These are phyloP conservation scores for Rhagonycha lutea DNA, from an alignment of 2,888 invertebrate species.

Conservation along the genomic window DNA sequence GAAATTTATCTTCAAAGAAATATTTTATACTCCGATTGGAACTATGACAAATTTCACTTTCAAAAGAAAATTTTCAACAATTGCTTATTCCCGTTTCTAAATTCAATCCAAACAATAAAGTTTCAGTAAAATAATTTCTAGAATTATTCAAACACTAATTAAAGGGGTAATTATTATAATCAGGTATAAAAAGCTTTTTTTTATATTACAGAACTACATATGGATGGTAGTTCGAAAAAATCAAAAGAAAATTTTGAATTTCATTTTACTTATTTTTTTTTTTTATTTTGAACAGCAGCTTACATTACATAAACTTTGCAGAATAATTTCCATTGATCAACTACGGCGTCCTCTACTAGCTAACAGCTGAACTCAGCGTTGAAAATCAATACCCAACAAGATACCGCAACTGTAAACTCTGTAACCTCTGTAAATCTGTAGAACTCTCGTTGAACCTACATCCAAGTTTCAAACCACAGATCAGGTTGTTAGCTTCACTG, in stretches of 20 bases:
- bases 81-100: neutral
- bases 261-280: too few relatives aligned
- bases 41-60: neutral
- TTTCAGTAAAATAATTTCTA: neutral
- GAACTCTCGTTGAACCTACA: accelerated
- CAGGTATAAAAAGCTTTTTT: neutral
- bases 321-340: too few relatives aligned
- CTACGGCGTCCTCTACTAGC: neutral
- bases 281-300: neutral
- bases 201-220: neutral
- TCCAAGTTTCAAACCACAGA: neutral
- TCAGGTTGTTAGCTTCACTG: neutral
- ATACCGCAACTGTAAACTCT: neutral
- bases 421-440: neutral
- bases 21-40: neutral
- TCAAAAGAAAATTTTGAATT: neutral
- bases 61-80: neutral
- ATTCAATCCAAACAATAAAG: neutral
- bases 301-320: too few relatives aligned
- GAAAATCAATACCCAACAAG: neutral
- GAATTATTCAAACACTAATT: neutral
- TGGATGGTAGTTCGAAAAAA: neutral
- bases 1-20: neutral
- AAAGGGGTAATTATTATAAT: neutral
- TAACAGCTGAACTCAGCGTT: neutral